Base-by-base conservation (phyloP, 2,888 invertebrate species). In the Elmis aenea region DNA sequence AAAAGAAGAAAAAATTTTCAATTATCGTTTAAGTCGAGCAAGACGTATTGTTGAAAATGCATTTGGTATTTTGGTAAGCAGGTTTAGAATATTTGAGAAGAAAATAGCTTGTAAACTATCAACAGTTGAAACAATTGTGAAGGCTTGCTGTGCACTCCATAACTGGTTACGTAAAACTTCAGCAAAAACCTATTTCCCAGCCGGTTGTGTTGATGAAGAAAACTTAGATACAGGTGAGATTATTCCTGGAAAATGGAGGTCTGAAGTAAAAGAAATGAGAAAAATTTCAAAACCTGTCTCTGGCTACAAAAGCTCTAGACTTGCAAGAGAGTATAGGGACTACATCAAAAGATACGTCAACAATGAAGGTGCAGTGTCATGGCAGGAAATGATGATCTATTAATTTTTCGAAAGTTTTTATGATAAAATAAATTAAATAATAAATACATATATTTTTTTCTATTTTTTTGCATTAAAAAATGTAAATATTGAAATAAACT, bases 341-440 rank as follows among this genome's bases (percentile, higher is more conserved):
- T 24, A 21, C 30, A 43, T 41, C 35, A 41, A 34, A 42, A 35
- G 41, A 38, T 46, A 48, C 38, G 40, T 50, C 20, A 33, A 45
- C 35, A 46, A 39, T 32, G 22, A 44, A 34, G 36, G 35, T 38
- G 34, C 37, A 41, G 37, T 44, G 14, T 38, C 50, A 32, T 48
- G 50, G 47, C 47, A 49, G 41, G 37, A 45, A 39, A 36, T 36
- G 34, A 47, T 45, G 43, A 41, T 47, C 41, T 39, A 22, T 24
- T 33, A 16, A 38, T 32, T 42, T 37, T 32, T n/a, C n/a, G n/a
- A n/a, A n/a, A n/a, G n/a, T n/a, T n/a, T n/a, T n/a, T n/a, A n/a
- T n/a, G n/a, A n/a, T n/a, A n/a, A n/a, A n/a, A n/a, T n/a, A n/a
- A n/a, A n/a, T n/a, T n/a, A n/a, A n/a, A n/a, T n/a, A n/a, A n/a